phyloP scores from a whole-genome alignment of 1,140 invertebrate genomes.

The Conus ventricosus region DNA sequence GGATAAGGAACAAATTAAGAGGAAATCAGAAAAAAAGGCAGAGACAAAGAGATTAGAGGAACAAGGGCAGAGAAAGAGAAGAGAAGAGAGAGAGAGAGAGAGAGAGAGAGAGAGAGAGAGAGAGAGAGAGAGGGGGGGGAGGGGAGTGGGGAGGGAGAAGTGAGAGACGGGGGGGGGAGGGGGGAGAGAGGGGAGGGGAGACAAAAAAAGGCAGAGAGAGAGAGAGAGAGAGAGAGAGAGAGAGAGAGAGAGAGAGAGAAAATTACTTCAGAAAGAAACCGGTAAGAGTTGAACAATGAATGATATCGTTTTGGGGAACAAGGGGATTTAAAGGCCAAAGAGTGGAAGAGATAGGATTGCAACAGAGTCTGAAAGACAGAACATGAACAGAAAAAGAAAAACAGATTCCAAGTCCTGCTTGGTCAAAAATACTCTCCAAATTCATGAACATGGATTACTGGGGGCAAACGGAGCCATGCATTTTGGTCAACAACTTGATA shows the following conservation, averaged over 20 bases:
- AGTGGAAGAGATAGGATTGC: neutral
- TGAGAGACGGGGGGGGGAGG: too few species aligned
- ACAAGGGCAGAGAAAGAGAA: neutral
- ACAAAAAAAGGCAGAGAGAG: too few species aligned
- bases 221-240: too few species aligned
- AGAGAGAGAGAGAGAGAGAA: too few species aligned
- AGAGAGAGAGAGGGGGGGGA: too few species aligned
- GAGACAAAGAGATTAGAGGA: neutral
- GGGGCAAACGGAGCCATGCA: neutral
- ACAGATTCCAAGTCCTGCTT: conserved; percentile 17
- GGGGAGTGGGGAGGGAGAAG: too few species aligned
- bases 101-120: neutral
- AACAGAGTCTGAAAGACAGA: neutral
- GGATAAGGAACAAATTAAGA: neutral
- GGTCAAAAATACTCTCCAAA: neutral
- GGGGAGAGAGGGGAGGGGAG: too few species aligned
- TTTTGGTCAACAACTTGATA: conserved; percentile 6
- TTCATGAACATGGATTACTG: neutral
- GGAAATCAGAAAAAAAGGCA: neutral
- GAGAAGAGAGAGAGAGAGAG: neutral
- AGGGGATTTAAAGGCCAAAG: neutral
- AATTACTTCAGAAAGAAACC: too few species aligned
- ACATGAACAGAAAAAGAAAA: neutral
- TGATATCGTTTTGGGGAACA: neutral
- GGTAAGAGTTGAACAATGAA: too few species aligned